Conservation (phyloP, 1,140 invertebrate genomes). For the Theocolax elegans region DNA sequence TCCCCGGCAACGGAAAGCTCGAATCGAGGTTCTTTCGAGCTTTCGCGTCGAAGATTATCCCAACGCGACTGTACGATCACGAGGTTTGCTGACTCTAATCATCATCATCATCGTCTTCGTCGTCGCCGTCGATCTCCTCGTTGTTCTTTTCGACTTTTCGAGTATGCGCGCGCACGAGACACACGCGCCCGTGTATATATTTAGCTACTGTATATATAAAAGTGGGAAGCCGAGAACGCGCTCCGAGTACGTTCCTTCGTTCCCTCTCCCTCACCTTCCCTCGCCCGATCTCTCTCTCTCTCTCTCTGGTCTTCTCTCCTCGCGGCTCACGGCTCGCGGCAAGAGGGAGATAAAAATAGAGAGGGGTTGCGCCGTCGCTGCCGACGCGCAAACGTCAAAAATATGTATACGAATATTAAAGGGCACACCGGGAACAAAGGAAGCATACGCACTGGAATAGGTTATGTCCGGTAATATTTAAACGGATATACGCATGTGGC, state of each 20-base stretch:
- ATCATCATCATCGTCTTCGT: no score
- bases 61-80: no score
- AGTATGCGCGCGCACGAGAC: neutral
- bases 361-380: neutral
- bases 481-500: no score
- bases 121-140: no score
- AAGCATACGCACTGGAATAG: neutral
- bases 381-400: no score
- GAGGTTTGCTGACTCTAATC: no score
- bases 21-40: no score
- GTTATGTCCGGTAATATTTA: neutral
- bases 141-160: no score
- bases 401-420: no score
- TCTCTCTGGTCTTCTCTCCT: neutral
- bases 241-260: neutral
- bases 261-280: neutral
- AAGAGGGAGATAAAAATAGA: neutral
- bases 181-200: constrained; percentile 1
- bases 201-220: neutral
- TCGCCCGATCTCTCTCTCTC: neutral
- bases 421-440: no score
- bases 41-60: no score
- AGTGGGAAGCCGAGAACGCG: neutral
- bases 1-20: no score
- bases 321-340: neutral